phyloP scores from a whole-genome alignment of 1,140 invertebrate genomes.

The Dendroctonus valens region DNA sequence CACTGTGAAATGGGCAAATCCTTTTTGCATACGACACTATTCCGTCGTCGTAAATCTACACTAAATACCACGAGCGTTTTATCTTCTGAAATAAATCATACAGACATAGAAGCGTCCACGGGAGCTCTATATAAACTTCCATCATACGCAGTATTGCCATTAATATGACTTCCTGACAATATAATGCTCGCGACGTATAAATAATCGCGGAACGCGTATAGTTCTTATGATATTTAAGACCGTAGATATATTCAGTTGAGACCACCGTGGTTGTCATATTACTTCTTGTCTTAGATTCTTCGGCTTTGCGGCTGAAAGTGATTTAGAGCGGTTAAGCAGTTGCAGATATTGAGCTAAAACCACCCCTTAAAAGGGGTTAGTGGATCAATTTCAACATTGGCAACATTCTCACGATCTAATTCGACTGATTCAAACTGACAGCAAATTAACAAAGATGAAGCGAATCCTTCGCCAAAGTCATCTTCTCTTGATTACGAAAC shows the following conservation, averaged over 20 bases:
- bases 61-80: slow-evolving; percentile 10
- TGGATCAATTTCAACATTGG: no score
- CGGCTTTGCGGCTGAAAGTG: no score
- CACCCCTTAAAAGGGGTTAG: no score
- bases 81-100: slow-evolving; percentile 14
- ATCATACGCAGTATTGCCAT: slow-evolving; percentile 4
- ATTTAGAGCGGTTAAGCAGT: no score
- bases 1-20: no score
- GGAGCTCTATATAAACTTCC: slow-evolving; percentile 26
- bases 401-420: no score
- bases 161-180: slow-evolving; percentile 28
- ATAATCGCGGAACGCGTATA: slow-evolving; percentile 22
- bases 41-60: not conserved
- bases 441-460: no score
- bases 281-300: slow-evolving; percentile 16
- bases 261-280: slow-evolving; percentile 23
- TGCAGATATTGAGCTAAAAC: no score
- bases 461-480: no score
- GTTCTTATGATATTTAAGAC: slow-evolving; percentile 27
- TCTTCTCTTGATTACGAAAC: no score
- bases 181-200: slow-evolving; percentile 24
- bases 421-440: no score
- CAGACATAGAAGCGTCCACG: slow-evolving; percentile 11
- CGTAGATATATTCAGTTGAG: slow-evolving; percentile 15
- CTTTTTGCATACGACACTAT: no score